A percentile compares a stretch with the other conserved stretches of the same genome.
These are phyloP conservation scores for Chloroceryle amazona DNA, from an alignment of 2,797 vertebrate genomes.

Conservation along the genomic window DNA sequence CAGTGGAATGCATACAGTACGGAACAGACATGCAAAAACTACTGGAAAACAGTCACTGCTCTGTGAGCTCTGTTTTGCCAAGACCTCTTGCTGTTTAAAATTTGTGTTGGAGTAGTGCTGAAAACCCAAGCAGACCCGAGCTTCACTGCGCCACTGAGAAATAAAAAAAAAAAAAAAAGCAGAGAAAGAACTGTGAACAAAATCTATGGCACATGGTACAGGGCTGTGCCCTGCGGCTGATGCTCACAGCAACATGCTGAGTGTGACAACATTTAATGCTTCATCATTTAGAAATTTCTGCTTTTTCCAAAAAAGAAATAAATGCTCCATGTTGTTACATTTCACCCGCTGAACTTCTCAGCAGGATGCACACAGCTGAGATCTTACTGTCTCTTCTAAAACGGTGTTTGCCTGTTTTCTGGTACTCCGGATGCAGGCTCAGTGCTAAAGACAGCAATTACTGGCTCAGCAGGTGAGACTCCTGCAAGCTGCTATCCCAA, in stretches of 20 bases:
- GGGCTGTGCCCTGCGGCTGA: neutral
- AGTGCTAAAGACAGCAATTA: conserved; percentile 21
- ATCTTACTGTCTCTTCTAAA: neutral
- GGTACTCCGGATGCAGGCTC: neutral
- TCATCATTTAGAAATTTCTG: neutral
- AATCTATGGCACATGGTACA: neutral
- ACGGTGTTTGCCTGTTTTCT: neutral
- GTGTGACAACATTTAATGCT: neutral
- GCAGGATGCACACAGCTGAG: neutral
- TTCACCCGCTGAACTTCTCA: neutral
- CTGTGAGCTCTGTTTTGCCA: neutral
- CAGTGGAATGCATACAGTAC: neutral
- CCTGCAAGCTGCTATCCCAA: neutral
- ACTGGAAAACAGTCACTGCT: neutral
- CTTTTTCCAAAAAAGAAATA: neutral
- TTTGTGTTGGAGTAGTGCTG: neutral
- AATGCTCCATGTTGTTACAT: neutral
- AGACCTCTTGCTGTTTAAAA: neutral
- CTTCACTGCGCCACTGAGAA: neutral
- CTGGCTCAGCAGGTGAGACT: conserved; percentile 11
- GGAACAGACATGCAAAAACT: neutral
- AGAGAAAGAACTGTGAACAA: neutral
- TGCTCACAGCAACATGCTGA: neutral
- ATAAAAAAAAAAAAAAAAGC: neutral
- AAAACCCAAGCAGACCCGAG: neutral